phyloP scores from a whole-genome alignment of 2,113 vertebrate species.

The Melierax canorus region DNA sequence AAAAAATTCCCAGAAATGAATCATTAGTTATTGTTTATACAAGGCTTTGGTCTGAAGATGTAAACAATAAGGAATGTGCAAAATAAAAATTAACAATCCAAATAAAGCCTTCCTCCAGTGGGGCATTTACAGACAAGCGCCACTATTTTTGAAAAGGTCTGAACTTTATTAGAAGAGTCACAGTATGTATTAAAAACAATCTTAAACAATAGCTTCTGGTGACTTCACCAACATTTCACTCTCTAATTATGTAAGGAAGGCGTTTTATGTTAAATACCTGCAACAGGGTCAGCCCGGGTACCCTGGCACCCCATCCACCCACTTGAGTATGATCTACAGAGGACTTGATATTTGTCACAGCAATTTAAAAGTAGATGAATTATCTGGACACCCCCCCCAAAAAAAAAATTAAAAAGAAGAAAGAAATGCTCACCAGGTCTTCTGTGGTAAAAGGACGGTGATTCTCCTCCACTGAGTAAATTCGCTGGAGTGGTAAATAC shows the following conservation, averaged over 20 bases:
- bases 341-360: not conserved
- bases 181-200: not conserved
- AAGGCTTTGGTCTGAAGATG: conserved; percentile 15
- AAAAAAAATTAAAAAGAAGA: not conserved
- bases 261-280: not conserved
- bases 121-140: not conserved
- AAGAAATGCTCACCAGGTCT: conserved; percentile 85
- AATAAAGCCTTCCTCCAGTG: conserved; percentile 21
- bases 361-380: not conserved
- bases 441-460: conserved; percentile 89
- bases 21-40: conserved; percentile 41
- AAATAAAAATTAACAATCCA: conserved; percentile 50
- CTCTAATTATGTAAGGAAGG: not conserved
- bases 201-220: conserved; percentile 27
- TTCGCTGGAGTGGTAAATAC: conserved; percentile 94
- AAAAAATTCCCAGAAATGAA: conserved; percentile 59
- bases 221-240: not conserved
- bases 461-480: conserved; percentile 93
- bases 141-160: conserved; percentile 9
- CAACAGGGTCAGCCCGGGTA: not conserved
- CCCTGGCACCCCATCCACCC: not conserved
- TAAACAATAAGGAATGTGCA: conserved; percentile 35
- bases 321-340: not conserved
- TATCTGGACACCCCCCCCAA: not conserved
- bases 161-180: not conserved